Base-by-base conservation (phyloP, 2,888 invertebrate genomes). In the Zygogramma bicolorata region DNA sequence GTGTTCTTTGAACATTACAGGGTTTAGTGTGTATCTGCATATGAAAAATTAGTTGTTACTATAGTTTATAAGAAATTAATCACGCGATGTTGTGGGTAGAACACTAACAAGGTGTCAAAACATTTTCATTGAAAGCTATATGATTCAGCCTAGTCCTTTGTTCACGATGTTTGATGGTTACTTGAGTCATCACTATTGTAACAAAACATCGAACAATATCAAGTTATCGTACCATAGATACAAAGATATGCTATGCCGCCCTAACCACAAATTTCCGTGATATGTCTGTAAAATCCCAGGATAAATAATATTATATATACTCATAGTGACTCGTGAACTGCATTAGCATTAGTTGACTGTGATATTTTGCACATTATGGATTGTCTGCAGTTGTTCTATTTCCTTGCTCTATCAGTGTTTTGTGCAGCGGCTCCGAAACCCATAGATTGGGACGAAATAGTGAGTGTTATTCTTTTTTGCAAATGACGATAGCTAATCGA, bases 361-460 rank as follows among this genome's bases (percentile, higher is more conserved):
- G 46, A 46, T 46, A 46, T 22, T 20, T 18, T 1, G 10, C 8
- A 13, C 13, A 34, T 38, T 3, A 61, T 61, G 60, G 13, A 3
- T 13, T 27, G 40, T 61, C 13, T 27, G 3, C 13, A 29, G 18
- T 65, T 65, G 31, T 15, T 8, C 29, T 49, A 31, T 8, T 5
- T 65, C 27, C 18, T 42, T 7, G 20, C 34, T 53, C 8, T 6
- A n/a, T 53, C 15, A 18, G 31, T 10, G 31, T 34, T 10, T 7
- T 53, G 65, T 27, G 20, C 22, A 0, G 34, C 67, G 27, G 58
- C 42, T 42, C 69, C 69, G 5, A 58, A 62, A 18, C 62, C 62
- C n/a, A 58, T 71, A 5, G 57, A 71, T 13, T 71, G 70, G 70
- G 57, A 71, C 38, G 34, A 49, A 27, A n/a, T 70, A n/a, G 70